Percentiles rank a stretch among this genome's conserved stretches.
phyloP scores from a whole-genome alignment of 1,140 invertebrate genomes.

The Zeugodacus cucurbitae region DNA sequence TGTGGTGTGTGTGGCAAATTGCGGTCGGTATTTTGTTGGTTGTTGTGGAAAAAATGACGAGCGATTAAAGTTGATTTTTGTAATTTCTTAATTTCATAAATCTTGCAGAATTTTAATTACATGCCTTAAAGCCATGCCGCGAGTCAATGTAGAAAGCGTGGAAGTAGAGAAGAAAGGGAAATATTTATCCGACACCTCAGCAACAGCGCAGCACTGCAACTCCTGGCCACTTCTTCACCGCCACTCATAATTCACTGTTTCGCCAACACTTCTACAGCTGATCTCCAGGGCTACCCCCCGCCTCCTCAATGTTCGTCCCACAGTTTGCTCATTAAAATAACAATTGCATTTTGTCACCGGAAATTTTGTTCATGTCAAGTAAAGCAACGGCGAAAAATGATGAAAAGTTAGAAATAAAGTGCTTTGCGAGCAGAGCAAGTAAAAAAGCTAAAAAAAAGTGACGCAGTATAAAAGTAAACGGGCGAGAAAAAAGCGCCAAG shows the following conservation, averaged over 20 bases:
- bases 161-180: not conserved
- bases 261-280: not conserved
- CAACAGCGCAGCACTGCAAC: not conserved
- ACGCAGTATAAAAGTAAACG: not conserved
- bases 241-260: not conserved
- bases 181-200: not conserved
- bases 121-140: not conserved
- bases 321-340: conserved; percentile 34
- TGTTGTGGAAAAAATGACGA: not conserved
- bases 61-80: not conserved
- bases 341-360: conserved; percentile 36
- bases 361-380: conserved; percentile 24
- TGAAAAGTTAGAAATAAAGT: not conserved
- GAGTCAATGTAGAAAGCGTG: not conserved
- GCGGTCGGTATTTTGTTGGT: not conserved
- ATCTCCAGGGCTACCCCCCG: not conserved
- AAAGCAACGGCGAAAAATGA: conserved; percentile 17
- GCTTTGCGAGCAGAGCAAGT: not conserved
- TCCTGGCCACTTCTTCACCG: not conserved
- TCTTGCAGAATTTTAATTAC: not conserved
- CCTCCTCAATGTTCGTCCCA: not conserved
- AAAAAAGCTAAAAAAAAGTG: not conserved
- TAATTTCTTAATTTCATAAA: conserved; percentile 3
- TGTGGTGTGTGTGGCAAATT: not conserved
- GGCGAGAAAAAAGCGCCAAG: not conserved